Conservation (phyloP, 2,797 vertebrate genomes). For the Helicolenus hilgendorfi region DNA sequence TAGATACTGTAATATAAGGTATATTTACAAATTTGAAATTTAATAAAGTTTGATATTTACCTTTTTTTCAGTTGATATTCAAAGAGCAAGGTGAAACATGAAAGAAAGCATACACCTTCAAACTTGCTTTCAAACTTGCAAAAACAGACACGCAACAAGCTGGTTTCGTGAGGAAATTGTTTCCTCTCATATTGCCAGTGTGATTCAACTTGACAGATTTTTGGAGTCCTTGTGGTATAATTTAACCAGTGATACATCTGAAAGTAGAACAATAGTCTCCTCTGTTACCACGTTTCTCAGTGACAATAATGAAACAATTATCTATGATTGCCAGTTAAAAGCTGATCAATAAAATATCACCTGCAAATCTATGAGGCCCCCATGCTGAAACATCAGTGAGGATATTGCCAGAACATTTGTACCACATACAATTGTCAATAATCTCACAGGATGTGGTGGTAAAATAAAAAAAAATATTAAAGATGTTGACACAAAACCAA, state of each 20-base stretch:
- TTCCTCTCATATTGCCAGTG: neutral
- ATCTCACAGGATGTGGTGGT: neutral
- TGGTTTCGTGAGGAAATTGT: neutral
- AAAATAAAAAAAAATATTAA: neutral
- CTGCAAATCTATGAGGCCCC: neutral
- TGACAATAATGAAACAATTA: neutral
- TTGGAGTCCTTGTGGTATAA: constrained; percentile 3
- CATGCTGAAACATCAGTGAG: neutral
- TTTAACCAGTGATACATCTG: constrained; percentile 2
- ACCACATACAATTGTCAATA: neutral
- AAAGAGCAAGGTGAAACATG: neutral
- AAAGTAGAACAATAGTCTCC: constrained; percentile 1
- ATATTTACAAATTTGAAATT: neutral
- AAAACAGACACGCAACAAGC: neutral
- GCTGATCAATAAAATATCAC: neutral
- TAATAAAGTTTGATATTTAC: neutral
- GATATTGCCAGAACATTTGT: neutral
- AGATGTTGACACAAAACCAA: neutral
- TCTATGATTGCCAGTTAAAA: neutral
- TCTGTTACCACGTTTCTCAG: neutral
- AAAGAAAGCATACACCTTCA: neutral
- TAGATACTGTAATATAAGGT: neutral
- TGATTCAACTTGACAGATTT: neutral
- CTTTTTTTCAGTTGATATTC: neutral
- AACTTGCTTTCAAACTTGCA: neutral